Conservation (phyloP, 2,888 invertebrate genomes). For the Tipula helvola region DNA sequence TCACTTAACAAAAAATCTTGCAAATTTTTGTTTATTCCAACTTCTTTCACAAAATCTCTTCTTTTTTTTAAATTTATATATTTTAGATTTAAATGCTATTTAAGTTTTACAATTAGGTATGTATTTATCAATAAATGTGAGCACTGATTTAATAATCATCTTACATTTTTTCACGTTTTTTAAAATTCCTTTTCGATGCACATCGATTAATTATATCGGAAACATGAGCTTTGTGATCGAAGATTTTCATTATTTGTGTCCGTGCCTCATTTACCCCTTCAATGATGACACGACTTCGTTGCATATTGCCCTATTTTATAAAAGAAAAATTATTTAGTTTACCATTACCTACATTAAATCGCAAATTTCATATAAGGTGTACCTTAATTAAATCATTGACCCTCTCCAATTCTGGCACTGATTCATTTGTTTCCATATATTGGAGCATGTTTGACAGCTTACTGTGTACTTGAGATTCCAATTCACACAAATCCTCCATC, state of each 20-base stretch:
- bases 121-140: neutral
- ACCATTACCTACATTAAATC: neutral
- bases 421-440: slow-evolving; percentile 37
- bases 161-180: slow-evolving; percentile 68
- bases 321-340: slow-evolving; percentile 5
- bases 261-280: slow-evolving; percentile 86
- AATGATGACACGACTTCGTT: slow-evolving; percentile 82
- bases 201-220: slow-evolving; percentile 82
- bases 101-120: neutral
- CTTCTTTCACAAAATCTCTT: neutral
- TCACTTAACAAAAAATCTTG: neutral
- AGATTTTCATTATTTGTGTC: slow-evolving; percentile 74
- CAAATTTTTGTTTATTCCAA: neutral
- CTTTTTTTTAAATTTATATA: neutral
- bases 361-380: slow-evolving; percentile 17
- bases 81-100: neutral
- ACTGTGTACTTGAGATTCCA: slow-evolving; percentile 37
- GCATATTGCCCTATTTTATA: slow-evolving; percentile 73
- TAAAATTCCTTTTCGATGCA: slow-evolving; percentile 82
- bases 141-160: neutral
- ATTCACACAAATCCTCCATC: slow-evolving; percentile 72
- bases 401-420: slow-evolving; percentile 38
- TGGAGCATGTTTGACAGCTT: slow-evolving; percentile 30
- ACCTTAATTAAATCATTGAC: slow-evolving; percentile 53
- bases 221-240: slow-evolving; percentile 82